Percentiles rank a stretch among this genome's conserved stretches.
phyloP scores from a whole-genome alignment of 35 echinoderm and acorn worm genomes.

The Ptychodera flava region DNA sequence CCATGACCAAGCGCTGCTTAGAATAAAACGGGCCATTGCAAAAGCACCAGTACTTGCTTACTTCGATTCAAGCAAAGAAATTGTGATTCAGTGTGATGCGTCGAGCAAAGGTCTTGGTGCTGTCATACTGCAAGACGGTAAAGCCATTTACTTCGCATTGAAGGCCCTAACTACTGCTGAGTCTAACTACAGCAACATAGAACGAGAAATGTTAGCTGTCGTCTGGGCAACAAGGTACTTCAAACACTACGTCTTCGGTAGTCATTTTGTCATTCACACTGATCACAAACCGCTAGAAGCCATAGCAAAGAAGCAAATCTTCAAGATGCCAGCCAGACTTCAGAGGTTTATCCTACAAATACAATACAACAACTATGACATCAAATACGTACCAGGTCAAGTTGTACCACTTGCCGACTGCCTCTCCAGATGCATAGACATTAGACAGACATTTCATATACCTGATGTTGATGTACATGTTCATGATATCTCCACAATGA shows the following conservation, averaged over 20 bases:
- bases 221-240: too few species aligned
- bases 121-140: too few species aligned
- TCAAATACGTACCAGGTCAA: slow-evolving; percentile 8
- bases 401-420: slow-evolving; percentile 7
- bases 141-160: background rate
- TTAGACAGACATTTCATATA: too few species aligned
- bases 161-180: background rate
- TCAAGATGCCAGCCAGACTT: slow-evolving; percentile 21
- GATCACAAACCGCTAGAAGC: slow-evolving; percentile 21
- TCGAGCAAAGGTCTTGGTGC: too few species aligned
- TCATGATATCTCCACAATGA: too few species aligned
- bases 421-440: slow-evolving; percentile 1
- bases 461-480: too few species aligned
- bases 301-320: slow-evolving; percentile 9
- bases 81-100: too few species aligned
- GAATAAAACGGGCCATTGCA: background rate
- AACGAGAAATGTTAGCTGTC: too few species aligned
- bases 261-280: too few species aligned
- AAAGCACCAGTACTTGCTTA: background rate
- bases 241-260: too few species aligned
- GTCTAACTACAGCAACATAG: background rate
- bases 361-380: slow-evolving; percentile 11
- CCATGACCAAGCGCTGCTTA: too few species aligned
- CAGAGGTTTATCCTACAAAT: slow-evolving; percentile 33
- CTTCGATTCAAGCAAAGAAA: too few species aligned